A percentile compares a stretch with the other conserved stretches of the same genome.
Evolutionary conservation across 1,140 invertebrate genomes (phyloP).

Genomic region (Drosophila lacertosa): DNA sequence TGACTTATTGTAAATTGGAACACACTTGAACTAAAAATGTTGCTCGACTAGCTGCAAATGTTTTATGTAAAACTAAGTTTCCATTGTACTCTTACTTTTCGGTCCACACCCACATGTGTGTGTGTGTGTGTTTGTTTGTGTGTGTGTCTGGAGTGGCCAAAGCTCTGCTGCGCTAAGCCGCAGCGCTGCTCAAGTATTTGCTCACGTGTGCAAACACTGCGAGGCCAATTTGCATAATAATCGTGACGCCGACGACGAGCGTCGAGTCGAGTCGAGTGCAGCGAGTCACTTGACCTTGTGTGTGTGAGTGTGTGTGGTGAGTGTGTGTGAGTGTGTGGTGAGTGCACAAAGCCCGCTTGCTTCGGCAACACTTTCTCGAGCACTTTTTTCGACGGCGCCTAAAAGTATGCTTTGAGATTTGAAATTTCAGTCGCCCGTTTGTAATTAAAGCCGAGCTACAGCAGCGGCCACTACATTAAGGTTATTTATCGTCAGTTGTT

Average conservation of each 20-base stretch:
- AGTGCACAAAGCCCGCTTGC: slow-evolving; percentile 55
- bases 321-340: slow-evolving; percentile 3
- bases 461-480: slow-evolving; percentile 69
- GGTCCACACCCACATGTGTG: too few relatives aligned
- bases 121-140: slow-evolving; percentile 17
- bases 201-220: slow-evolving; percentile 69
- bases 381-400: slow-evolving; percentile 73
- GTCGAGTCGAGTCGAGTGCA: slow-evolving; percentile 26
- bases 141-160: slow-evolving; percentile 51
- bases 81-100: slow-evolving; percentile 10
- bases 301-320: not conserved
- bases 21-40: too few relatives aligned
- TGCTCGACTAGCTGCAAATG: too few relatives aligned
- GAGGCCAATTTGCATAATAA: slow-evolving; percentile 80
- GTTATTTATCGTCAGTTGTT: slow-evolving; percentile 66
- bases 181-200: slow-evolving; percentile 66
- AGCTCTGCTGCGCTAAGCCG: slow-evolving; percentile 38
- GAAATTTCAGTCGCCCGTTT: slow-evolving; percentile 29
- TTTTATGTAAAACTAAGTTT: not conserved
- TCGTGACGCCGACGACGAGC: slow-evolving; percentile 44
- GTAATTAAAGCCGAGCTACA: slow-evolving; percentile 69
- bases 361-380: slow-evolving; percentile 78
- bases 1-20: too few relatives aligned
- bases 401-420: slow-evolving; percentile 72
- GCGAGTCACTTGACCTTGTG: slow-evolving; percentile 67